These are phyloP conservation scores for Drosophila acutilabella DNA, from an alignment of 2,888 invertebrate genomes.

Conservation along the genomic window DNA sequence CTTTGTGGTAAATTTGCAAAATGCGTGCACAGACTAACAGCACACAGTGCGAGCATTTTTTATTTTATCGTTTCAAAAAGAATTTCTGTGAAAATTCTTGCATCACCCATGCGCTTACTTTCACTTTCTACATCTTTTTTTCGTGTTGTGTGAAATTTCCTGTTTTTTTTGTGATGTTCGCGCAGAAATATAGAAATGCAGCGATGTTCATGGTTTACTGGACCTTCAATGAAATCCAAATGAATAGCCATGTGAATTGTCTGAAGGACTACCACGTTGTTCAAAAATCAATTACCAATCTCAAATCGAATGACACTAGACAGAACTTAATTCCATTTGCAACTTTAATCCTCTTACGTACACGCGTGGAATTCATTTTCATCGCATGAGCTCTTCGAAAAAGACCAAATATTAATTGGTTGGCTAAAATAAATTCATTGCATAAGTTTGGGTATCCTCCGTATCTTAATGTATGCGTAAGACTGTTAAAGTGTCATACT, in stretches of 20 bases:
- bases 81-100: conserved; percentile 48
- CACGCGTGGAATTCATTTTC: conserved; percentile 24
- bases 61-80: conserved; percentile 27
- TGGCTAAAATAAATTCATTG: not conserved
- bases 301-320: conserved; percentile 27
- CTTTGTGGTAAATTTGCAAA: conserved; percentile 78
- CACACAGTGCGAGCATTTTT: conserved; percentile 28
- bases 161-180: conserved; percentile 9
- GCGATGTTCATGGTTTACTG: conserved; percentile 9
- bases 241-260: conserved; percentile 28
- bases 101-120: conserved; percentile 30
- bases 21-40: conserved; percentile 75
- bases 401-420: conserved; percentile 12
- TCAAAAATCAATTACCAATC: conserved; percentile 65
- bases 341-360: conserved; percentile 50
- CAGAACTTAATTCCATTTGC: conserved; percentile 24
- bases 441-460: not conserved
- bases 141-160: not conserved
- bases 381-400: conserved; percentile 10
- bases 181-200: conserved; percentile 39
- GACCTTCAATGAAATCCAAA: not conserved
- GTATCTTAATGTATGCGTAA: not conserved
- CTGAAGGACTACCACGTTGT: conserved; percentile 18
- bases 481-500: conserved; percentile 6
- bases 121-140: conserved; percentile 3